Evolutionary conservation across 1,140 invertebrate genomes (phyloP), one percentile per base, ranked within the genome.

Genomic region (Neodiprion lecontei): DNA sequence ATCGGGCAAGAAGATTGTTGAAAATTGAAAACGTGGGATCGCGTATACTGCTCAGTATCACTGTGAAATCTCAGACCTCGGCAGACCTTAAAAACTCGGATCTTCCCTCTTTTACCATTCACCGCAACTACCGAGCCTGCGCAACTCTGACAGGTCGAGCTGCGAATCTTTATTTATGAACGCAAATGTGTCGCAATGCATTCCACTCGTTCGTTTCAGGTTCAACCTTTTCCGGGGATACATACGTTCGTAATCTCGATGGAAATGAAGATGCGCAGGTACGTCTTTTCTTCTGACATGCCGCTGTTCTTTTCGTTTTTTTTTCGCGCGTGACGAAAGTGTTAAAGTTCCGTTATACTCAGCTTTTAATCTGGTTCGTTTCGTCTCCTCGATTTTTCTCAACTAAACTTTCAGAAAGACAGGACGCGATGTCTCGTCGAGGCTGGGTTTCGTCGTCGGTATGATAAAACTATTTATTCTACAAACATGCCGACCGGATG

Each of bases 141-240:
- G 8, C 7, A 69, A 7, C 11, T 65, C 12, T 23, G 67, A 69
- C 67, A 21, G 7, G 67, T 69, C 14, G 40, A 11, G 67, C 12
- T 11, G 67, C 12, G 40, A 69, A 69, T 69, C 67, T 69, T 69
- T 69, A 69, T 69, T 69, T 69, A 69, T 69, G 67, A 69, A 69
- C 7, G 53, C 53, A 61, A 61, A 61, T 61, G 53, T 61, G 53
- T 9, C 8, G 53, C n/a, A 17, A 61, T 61, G 53, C 53, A 17
- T 61, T 61, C 4, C 53, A 61, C 53, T 61, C 11, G 53, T 40
- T 40, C 28, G 28, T 40, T 40, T 40, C 28, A 40, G 28, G 28
- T 5, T 40, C 5, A 40, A 40, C 28, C 28, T 40, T 40, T 40
- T 40, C 28, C 28, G 28, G 28, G 28, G 5, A 40, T 40, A 5